Base-by-base conservation (phyloP, 2,797 vertebrate species). In the Odontamblyopus rebecca region DNA sequence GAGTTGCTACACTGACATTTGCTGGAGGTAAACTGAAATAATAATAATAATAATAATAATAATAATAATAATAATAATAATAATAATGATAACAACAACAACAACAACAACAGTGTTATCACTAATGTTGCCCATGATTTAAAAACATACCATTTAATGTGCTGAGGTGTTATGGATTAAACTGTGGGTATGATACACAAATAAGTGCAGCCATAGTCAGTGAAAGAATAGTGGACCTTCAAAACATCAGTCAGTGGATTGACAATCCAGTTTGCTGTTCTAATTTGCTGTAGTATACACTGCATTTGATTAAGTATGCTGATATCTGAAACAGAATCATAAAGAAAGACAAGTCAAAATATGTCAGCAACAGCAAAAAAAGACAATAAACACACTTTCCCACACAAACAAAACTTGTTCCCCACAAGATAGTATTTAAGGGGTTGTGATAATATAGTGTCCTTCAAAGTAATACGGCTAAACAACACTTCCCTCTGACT, bases 81-180 rank as follows among this genome's bases (percentile, higher is more conserved):
- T 74, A 9, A 12, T 77, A 83, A 57, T 60, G 7, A 68, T 74
- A 9, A n/a, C n/a, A 67, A 35, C 27, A 68, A 63, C 66, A 78
- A 35, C 32, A 35, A 35, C 32, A 35, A 35, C 4, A 35, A 35
- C 32, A 79, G 81, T 87, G 85, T 82, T 74, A 82, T 57, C 85
- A 91, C 23, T 57, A 13, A 57, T 26, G 11, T 23, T 54, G 6
- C 53, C 54, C 8, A 4, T 26, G 23, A 26, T 26, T 26, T 26
- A 26, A 57, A 57, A 57, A 57, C 54, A 57, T 26, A 57, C 23
- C 23, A 54, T 23, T 26, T 23, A 57, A 57, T 57, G 54, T 91
- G 88, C 86, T 87, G 80, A 88, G 85, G 88, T 78, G 79, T 86
- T 89, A 90, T 89, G 90, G 86, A 85, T 89, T 80, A 83, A 71